Conservation (phyloP, 35 echinoderm and acorn worm species). For the Ptychodera flava region DNA sequence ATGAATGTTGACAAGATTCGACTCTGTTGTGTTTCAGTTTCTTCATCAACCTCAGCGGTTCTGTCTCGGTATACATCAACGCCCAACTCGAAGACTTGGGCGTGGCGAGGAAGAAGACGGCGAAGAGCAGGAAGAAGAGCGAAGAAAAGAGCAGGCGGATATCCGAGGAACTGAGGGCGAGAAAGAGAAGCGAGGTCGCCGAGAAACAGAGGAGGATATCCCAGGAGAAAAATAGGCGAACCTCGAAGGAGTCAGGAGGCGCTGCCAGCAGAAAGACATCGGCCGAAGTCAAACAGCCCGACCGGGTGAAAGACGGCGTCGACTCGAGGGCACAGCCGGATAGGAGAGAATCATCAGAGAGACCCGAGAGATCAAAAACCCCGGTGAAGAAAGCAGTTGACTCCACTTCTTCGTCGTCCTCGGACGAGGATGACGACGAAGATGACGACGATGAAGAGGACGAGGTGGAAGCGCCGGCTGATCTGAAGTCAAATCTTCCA, state of each 20-base stretch:
- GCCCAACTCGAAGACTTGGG: slow-evolving; percentile 84
- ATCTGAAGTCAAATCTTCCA: background rate
- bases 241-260: background rate
- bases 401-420: background rate
- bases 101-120: slow-evolving; percentile 19
- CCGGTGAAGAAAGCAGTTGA: background rate
- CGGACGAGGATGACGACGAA: slow-evolving; percentile 12
- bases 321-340: background rate
- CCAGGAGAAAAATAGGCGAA: background rate
- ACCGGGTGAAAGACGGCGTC: background rate
- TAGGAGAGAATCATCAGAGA: too few species aligned
- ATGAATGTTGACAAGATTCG: too few species aligned
- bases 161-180: background rate
- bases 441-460: slow-evolving; percentile 16
- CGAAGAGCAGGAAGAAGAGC: background rate
- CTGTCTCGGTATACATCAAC: slow-evolving; percentile 96
- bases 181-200: background rate
- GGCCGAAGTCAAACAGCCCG: background rate
- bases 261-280: background rate
- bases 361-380: background rate
- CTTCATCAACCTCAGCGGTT: slow-evolving; percentile 78
- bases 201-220: background rate
- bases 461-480: background rate
- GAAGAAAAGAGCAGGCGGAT: background rate
- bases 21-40: too few species aligned